These are phyloP conservation scores for Eristalis pertinax DNA, from an alignment of 2,888 invertebrate genomes.

Conservation along the genomic window DNA sequence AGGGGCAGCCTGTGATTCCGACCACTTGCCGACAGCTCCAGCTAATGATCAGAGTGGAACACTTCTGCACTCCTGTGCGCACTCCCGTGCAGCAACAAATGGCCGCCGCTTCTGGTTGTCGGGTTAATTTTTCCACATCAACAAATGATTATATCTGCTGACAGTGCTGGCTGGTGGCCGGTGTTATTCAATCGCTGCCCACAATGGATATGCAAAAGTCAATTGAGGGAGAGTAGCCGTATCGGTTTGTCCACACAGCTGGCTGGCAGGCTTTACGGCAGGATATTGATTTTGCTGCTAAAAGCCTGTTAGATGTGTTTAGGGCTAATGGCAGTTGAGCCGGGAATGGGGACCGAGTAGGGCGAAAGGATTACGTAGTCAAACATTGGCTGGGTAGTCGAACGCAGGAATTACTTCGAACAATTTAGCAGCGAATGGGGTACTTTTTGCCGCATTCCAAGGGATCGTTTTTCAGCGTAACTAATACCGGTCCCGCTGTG, in stretches of 20 bases:
- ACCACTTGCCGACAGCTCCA: neutral
- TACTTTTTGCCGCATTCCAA: neutral
- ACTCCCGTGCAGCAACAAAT: neutral
- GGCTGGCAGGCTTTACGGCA: neutral
- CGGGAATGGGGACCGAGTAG: neutral
- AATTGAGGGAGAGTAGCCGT: neutral
- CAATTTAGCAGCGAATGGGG: conserved; percentile 1
- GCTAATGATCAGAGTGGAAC: neutral
- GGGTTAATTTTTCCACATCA: neutral
- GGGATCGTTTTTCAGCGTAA: conserved; percentile 1
- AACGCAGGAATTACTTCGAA: conserved; percentile 7
- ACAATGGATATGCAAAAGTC: neutral
- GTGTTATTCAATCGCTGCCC: neutral
- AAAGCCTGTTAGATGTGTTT: neutral
- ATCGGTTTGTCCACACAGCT: neutral
- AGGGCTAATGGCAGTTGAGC: neutral
- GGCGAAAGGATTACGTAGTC: conserved; percentile 6
- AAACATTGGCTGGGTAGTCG: neutral
- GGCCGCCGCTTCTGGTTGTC: neutral
- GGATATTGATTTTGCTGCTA: neutral
- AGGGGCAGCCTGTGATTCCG: neutral
- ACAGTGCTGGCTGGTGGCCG: neutral
- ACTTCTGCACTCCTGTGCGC: neutral
- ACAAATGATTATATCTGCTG: neutral
- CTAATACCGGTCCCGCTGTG: neutral